phyloP scores from a whole-genome alignment of 2,888 invertebrate genomes.

The Chaitophorus viminalis region DNA sequence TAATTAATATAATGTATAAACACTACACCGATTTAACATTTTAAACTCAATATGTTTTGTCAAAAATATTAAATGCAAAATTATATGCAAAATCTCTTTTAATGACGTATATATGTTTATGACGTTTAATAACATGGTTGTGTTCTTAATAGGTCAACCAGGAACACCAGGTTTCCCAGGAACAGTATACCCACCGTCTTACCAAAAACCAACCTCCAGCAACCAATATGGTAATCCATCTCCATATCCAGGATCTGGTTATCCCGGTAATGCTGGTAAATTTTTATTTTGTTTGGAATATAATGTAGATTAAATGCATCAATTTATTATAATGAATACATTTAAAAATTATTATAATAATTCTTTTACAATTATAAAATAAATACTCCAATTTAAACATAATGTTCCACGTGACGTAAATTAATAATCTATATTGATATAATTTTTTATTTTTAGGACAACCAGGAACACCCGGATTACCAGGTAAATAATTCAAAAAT shows the following conservation, averaged over 20 bases:
- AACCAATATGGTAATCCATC: slow-evolving; percentile 31
- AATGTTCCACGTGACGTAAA: too few species aligned
- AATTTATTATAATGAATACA: too few species aligned
- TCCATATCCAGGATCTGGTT: slow-evolving; percentile 23
- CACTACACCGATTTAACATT: too few species aligned
- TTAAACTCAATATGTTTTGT: too few species aligned
- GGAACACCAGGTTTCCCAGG: slow-evolving; percentile 62
- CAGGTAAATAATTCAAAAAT: slow-evolving; percentile 55
- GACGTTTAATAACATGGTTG: slow-evolving; percentile 62
- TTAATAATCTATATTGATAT: not conserved
- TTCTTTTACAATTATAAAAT: too few species aligned
- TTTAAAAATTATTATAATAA: too few species aligned
- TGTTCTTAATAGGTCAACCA: slow-evolving; percentile 56
- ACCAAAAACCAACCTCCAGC: slow-evolving; percentile 33
- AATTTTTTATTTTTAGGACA: slow-evolving; percentile 62
- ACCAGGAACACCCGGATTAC: slow-evolving; percentile 65
- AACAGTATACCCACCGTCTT: slow-evolving; percentile 64
- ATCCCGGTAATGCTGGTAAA: slow-evolving; percentile 64
- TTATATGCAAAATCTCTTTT: too few species aligned
- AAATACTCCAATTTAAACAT: too few species aligned
- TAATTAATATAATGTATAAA: too few species aligned
- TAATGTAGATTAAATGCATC: too few species aligned
- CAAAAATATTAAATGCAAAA: too few species aligned
- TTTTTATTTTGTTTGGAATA: not conserved
- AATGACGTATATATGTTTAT: too few species aligned